Evolutionary conservation across 2,888 invertebrate species (phyloP), one percentile per base, ranked within the genome.

Genomic region (Ashinkailepas kermadecensis): DNA sequence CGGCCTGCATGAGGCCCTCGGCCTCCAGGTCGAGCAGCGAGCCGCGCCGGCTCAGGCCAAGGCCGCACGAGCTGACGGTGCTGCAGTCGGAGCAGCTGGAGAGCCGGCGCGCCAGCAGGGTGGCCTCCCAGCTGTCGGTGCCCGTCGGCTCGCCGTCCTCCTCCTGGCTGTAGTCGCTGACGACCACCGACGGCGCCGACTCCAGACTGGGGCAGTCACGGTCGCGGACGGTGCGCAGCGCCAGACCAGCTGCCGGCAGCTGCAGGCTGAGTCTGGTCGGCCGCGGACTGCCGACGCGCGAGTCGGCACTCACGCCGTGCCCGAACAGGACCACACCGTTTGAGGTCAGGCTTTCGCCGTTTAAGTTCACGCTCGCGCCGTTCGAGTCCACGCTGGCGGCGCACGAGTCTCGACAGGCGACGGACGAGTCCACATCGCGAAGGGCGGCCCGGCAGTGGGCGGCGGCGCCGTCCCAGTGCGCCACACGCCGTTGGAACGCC

Each of bases 41-140:
- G 83, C 80, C 79, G 11, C 81, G 79, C 54, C 81, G 80, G n/a
- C 80, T 59, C 78, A 91, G 91, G 64, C 81, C 82, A 58, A 81
- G 82, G 65, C 83, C 83, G 23, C 82, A 81, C 15, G 78, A 81
- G 65, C 82, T 84, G 58, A 83, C 81, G 62, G 83, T 82, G 15
- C 92, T 93, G 86, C 92, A 93, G 67, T 84, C 83, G 12, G 93
- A 93, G 86, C 93, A 93, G 83, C 92, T 92, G 2, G 94, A 93
- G 82, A 89, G 89, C 86, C 92, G 92, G 81, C 92, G 88, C 56
- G 13, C 1, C 25, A 23, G 25, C 58, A 11, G 23, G n/a, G 10
- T 21, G 18, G 56, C 58, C 8, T 23, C 13, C 79, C 74, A 39
- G 18, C 74, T 15, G 21, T 25, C 18, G 9, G 57, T 39, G 39